Evolutionary conservation across 2,797 vertebrate genomes (phyloP), one percentile per base, ranked within the genome.

Genomic region (Cossypha heuglini): DNA sequence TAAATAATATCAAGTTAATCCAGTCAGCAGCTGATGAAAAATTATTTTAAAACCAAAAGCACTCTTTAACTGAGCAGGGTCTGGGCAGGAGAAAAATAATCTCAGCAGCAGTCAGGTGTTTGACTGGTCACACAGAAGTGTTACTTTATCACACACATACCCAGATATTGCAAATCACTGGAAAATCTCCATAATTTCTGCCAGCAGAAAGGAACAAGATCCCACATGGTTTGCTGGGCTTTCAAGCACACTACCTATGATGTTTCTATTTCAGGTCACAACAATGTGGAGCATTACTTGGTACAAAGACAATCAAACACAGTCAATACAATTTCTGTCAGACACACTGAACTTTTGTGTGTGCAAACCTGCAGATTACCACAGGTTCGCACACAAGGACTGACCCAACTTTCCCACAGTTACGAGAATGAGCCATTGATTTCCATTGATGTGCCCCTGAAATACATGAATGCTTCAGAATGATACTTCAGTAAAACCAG

Each of bases 371-470:
- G 28, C 16, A 67, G 18, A 24, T 69, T 17, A 48, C n/a, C 29
- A 52, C 21, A 8, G 11, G 7, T n/a, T 33, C 58, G 35, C 45
- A 63, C 40, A 26, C 16, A 43, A 8, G 31, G 33, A n/a, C 58
- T 25, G 11, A 51, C 40, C 33, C 37, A 64, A 13, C 24, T 19
- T 17, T 20, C 21, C 22, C 6, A 2, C 0, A 20, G 11, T 26
- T 11, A n/a, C n/a, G 9, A 40, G n/a, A 62, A 59, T 13, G 11
- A 76, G 46, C 19, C 29, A 33, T 1, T 28, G 6, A 58, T 24
- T 49, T 49, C 68, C 58, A 20, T 11, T 54, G 46, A 45, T 4
- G 20, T 19, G 43, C 16, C 57, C 21, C 69, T 46, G 28, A 63
- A 59, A 48, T 10, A 68, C 19, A 22, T 2, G 3, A 25, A 31